Evolutionary conservation across 2,888 invertebrate species (phyloP), one percentile per base, ranked within the genome.

Genomic region (Lithophane ornitopus): DNA sequence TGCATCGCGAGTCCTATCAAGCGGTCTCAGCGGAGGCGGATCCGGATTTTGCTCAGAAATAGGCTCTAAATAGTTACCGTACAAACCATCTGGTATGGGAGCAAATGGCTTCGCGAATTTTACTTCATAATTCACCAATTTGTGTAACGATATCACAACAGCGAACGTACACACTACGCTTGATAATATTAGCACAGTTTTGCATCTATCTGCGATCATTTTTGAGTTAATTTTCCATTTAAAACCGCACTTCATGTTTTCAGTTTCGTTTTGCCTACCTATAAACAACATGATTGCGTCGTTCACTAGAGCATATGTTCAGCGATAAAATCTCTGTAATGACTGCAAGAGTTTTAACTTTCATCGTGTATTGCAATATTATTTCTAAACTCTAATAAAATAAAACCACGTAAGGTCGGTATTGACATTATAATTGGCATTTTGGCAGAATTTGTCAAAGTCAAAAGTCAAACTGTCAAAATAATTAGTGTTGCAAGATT

Each of bases 151-250:
- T 89, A 95, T 91, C 61, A 96, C 90, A 74, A 95, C 92, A 76
- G 95, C 96, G 68, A 96, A 88, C 39, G 95, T 95, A 89, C 96
- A 95, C 85, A 96, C 93, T 16, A 95, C 87, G 89, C 95, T 95
- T n/a, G 96, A 95, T 54, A 95, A 89, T 90, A 96, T 91, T 76
- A 96, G 75, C 88, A 95, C 92, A 58, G 95, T 93, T 94, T 94
- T 96, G 92, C 94, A 96, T 83, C 91, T 92, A 88, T 95, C 96
- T 82, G 94, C 76, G 74, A 95, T 91, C 94, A 95, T 95, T 94
- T 95, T 96, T 41, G 94, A 87, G 72, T 92, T 90, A 71, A 94
- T 90, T 88, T 92, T 90, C 78, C 86, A 90, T 82, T 91, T 92
- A 66, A 84, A 89, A 85, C 89, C 89, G 82, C 91, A 93, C 92